Evolutionary conservation across 2,113 vertebrate species (phyloP), one percentile per base, ranked within the genome.

Genomic region (Odocoileus hemionus): DNA sequence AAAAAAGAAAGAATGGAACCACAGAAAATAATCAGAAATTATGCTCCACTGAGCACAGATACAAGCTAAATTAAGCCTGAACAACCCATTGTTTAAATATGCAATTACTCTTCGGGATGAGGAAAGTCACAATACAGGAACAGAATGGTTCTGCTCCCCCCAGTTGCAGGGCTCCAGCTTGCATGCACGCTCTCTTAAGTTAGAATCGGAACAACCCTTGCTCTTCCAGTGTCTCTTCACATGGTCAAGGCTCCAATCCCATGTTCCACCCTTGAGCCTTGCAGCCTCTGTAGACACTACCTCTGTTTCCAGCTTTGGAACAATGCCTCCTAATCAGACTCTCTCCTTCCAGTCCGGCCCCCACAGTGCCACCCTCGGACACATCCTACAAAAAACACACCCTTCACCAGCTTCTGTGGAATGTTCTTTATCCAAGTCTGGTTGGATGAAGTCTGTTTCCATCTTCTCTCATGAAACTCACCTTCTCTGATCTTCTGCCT

Each of bases 51-150:
- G 88, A 97, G 91, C 58, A 84, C 16, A 47, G 74, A 95, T 47
- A 96, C 55, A 89, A 94, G 89, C 93, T 97, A 97, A 95, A 97
- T 93, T 97, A 95, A 97, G 85, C 87, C 88, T 76, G 87, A 36
- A 88, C 21, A 93, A 88, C 82, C 82, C 95, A 88, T 70, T 97
- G 84, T 97, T 97, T 88, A 97, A 96, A 98, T 70, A 86, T 47
- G 95, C 92, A 96, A 95, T 95, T 93, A 95, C 30, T 97, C 96
- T 91, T 91, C 43, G 23, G 80, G 86, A 86, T 78, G 45, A 70
- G 52, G 26, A 86, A 88, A 79, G 61, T 30, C 5, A 0, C 45
- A 91, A 79, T 89, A 90, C 12, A 92, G 80, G 80, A 92, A 39
- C 15, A 11, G 36, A 80, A 16, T 10, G 19, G 67, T 25, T 91